phyloP scores from a whole-genome alignment of 2,888 invertebrate species.

The Pycnomerus fuliginosus region DNA sequence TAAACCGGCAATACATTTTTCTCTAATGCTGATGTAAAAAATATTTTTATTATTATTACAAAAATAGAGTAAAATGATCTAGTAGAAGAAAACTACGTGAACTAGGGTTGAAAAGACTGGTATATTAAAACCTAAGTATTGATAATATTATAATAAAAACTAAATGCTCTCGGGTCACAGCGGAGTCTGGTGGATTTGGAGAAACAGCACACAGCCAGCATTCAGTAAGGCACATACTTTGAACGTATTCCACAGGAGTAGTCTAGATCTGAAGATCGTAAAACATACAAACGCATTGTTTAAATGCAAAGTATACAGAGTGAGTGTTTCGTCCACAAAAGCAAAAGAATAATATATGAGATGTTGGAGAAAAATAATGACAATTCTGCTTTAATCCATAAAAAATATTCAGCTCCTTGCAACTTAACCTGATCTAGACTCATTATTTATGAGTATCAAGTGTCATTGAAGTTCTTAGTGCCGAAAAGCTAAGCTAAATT shows the following conservation, averaged over 20 bases:
- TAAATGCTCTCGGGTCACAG: neutral
- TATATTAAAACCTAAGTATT: neutral
- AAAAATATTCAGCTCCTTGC: no score
- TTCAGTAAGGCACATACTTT: slow-evolving; percentile 35
- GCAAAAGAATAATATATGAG: slow-evolving; percentile 1
- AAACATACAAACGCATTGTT: slow-evolving; percentile 44
- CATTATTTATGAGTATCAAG: slow-evolving; percentile 30
- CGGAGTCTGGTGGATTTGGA: neutral
- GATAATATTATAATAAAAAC: neutral
- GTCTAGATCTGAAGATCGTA: slow-evolving; percentile 43
- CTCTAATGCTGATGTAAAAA: no score
- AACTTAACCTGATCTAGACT: no score
- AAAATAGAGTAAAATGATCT: no score
- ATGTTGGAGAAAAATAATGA: no score
- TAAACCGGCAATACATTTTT: no score
- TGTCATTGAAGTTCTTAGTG: slow-evolving; percentile 28
- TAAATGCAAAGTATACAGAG: slow-evolving; percentile 42
- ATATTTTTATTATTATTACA: no score
- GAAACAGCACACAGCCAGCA: slow-evolving; percentile 24
- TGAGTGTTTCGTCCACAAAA: slow-evolving; percentile 32
- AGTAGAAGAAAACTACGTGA: no score
- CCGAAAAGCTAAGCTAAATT: slow-evolving; percentile 39
- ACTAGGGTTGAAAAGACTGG: neutral
- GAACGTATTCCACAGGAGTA: slow-evolving; percentile 37
- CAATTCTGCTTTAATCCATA: no score